Conservation (phyloP, 2,797 vertebrate species). For the Cynopterus sphinx region DNA sequence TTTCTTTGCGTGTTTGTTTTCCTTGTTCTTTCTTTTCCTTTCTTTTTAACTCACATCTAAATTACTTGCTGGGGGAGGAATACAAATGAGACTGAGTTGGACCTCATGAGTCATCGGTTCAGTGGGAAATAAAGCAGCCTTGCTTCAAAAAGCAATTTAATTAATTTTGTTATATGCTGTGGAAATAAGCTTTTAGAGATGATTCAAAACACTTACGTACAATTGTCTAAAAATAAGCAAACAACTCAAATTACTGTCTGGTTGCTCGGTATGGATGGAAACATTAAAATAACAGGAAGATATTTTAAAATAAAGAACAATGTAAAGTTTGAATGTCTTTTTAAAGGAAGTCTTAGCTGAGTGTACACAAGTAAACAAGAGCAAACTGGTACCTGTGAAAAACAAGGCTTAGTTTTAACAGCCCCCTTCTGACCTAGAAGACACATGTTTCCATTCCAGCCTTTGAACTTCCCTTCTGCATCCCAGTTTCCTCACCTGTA, state of each 20-base stretch:
- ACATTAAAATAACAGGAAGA: neutral
- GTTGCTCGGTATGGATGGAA: neutral
- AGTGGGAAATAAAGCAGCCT: slow-evolving; percentile 79
- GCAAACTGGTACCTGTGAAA: neutral
- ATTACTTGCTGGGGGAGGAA: slow-evolving; percentile 82
- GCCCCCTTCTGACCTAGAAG: neutral
- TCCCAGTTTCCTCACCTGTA: neutral
- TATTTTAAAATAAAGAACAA: slow-evolving; percentile 51
- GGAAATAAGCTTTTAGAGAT: slow-evolving; percentile 79
- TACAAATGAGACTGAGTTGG: slow-evolving; percentile 77
- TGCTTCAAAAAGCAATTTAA: slow-evolving; percentile 82
- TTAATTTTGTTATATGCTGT: slow-evolving; percentile 78
- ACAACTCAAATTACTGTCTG: slow-evolving; percentile 54
- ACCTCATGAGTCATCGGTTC: slow-evolving; percentile 83
- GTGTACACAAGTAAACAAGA: slow-evolving; percentile 18
- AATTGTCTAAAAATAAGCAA: slow-evolving; percentile 72
- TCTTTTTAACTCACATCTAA: slow-evolving; percentile 80
- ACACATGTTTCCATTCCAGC: neutral
- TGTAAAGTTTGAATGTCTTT: neutral
- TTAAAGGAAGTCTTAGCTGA: slow-evolving; percentile 4
- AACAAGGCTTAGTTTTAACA: neutral
- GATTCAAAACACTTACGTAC: slow-evolving; percentile 58
- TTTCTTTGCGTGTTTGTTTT: neutral
- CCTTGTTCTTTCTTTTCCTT: slow-evolving; percentile 60
- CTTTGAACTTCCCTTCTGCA: neutral